Percentiles rank a stretch among this genome's conserved stretches.
Conservation (phyloP, 2,797 vertebrate species). For the Falco rusticolus region DNA sequence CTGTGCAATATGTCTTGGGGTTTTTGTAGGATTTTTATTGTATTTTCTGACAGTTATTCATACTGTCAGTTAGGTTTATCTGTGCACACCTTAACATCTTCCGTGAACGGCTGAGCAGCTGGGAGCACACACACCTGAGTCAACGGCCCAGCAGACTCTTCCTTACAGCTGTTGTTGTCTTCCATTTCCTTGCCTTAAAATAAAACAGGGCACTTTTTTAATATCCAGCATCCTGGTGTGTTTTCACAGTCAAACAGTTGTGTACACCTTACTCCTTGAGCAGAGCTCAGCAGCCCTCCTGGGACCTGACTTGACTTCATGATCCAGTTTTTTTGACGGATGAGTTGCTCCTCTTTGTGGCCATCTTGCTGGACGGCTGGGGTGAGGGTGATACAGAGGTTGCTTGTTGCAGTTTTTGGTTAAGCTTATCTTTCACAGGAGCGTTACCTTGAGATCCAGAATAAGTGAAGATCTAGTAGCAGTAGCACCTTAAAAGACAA, state of each 20-base stretch:
- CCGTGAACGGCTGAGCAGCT: rapidly evolving
- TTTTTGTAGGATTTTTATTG: not conserved
- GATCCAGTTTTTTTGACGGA: not conserved
- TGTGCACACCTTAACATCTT: not conserved
- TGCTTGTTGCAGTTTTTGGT: not conserved
- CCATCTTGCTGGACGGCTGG: not conserved
- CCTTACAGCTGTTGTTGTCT: not conserved
- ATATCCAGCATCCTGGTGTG: not conserved
- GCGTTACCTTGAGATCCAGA: not conserved
- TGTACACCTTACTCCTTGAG: not conserved
- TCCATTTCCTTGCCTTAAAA: not conserved
- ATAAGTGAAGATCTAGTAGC: not conserved
- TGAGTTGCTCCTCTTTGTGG: not conserved
- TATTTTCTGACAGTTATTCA: not conserved
- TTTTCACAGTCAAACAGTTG: not conserved
- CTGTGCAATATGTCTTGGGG: not conserved
- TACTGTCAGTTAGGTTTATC: not conserved
- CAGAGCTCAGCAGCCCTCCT: not conserved
- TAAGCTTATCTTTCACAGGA: not conserved
- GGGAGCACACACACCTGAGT: not conserved
- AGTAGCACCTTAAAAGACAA: not conserved
- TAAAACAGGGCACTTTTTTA: not conserved
- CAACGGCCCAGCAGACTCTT: not conserved
- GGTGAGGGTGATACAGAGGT: rapidly evolving
- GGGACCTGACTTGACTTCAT: not conserved